A percentile compares a stretch with the other conserved stretches of the same genome.
Conservation (phyloP, 37 sponge, comb jelly and placozoan species). For the Aplysina aerophoba region DNA sequence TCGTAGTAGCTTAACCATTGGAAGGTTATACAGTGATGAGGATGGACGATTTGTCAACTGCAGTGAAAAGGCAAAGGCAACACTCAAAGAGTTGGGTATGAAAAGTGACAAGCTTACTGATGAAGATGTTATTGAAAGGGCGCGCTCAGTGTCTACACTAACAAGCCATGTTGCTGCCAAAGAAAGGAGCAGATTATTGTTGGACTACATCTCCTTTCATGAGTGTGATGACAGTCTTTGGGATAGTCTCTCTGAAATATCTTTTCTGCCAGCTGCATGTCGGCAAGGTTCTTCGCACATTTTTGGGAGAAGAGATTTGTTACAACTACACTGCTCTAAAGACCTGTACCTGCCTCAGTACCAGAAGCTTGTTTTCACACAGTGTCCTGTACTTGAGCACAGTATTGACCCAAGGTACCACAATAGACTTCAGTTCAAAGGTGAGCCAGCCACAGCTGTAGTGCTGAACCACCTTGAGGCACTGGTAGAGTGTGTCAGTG, state of each 20-base stretch:
- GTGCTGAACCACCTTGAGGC: not conserved
- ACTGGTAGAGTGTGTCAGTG: slow-evolving; percentile 4
- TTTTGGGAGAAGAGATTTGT: too few relatives aligned
- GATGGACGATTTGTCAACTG: not conserved
- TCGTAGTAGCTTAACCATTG: not conserved
- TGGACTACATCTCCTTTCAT: not conserved
- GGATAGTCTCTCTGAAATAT: too few relatives aligned
- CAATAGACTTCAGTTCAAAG: not conserved
- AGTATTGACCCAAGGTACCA: not conserved
- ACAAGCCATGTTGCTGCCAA: not conserved
- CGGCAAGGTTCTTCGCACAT: too few relatives aligned
- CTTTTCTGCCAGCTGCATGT: too few relatives aligned
- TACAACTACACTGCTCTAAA: not conserved
- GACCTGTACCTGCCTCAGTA: slow-evolving; percentile 17
- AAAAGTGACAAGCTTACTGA: not conserved
- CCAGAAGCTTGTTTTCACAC: slow-evolving; percentile 35
- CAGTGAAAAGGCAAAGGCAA: too few relatives aligned
- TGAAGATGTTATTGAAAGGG: slow-evolving; percentile 3
- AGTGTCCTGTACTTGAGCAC: slow-evolving; percentile 23
- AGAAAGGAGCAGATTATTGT: not conserved
- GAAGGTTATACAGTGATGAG: not conserved
- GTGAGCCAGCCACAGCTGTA: not conserved
- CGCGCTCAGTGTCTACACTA: not conserved
- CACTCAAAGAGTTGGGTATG: slow-evolving; percentile 11
- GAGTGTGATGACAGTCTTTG: not conserved